Conservation (phyloP, 2,113 vertebrate genomes). For the Sorex araneus region DNA sequence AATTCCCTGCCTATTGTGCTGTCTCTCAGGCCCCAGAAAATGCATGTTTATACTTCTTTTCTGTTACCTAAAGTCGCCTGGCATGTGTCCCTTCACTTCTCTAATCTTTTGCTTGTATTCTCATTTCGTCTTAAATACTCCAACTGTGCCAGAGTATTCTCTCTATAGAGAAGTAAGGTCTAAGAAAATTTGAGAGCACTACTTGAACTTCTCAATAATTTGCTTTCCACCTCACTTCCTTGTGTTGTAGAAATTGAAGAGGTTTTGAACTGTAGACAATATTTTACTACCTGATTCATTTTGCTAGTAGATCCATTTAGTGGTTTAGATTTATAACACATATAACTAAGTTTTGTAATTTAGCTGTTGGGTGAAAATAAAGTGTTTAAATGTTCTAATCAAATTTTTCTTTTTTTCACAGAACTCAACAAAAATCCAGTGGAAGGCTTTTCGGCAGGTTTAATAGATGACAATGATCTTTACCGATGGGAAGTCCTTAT, state of each 20-base stretch:
- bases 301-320: constrained; percentile 33
- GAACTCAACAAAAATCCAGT: constrained; percentile 99
- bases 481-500: constrained; percentile 99
- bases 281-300: constrained; percentile 14
- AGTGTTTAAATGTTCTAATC: constrained; percentile 61
- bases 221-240: not conserved
- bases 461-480: constrained; percentile 99
- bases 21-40: too few species aligned
- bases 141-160: not conserved
- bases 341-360: constrained; percentile 44
- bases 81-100: not conserved
- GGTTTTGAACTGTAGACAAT: not conserved
- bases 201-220: not conserved
- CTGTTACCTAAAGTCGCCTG: not conserved
- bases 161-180: not conserved
- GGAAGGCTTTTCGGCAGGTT: constrained; percentile 99
- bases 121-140: not conserved
- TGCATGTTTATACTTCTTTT: too few species aligned
- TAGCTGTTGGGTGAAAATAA: constrained; percentile 37
- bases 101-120: not conserved
- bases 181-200: not conserved
- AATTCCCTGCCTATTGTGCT: too few species aligned
- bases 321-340: constrained; percentile 15
- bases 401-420: constrained; percentile 87
- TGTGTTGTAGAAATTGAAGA: not conserved